Evolutionary conservation across 2,113 vertebrate genomes (phyloP).

Genomic region (Junco hyemalis): DNA sequence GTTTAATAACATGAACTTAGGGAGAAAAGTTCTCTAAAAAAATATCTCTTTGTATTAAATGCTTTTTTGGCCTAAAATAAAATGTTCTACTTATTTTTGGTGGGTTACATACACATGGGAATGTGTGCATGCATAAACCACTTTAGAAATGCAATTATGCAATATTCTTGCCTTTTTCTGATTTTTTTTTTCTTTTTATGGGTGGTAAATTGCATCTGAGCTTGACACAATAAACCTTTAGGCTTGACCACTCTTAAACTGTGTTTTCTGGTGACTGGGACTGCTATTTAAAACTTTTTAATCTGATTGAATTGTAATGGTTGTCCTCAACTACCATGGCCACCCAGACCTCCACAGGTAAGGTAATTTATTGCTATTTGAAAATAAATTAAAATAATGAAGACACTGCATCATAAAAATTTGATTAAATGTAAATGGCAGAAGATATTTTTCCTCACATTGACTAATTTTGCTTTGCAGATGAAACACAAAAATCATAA

Average conservation of each 20-base stretch:
- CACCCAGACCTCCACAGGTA: neutral
- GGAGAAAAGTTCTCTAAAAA: neutral
- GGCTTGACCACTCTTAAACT: neutral
- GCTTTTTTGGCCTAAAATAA: neutral
- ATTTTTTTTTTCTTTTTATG: neutral
- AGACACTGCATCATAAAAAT: neutral
- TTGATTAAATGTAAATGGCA: neutral
- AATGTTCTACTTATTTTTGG: neutral
- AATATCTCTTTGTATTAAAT: neutral
- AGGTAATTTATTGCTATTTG: constrained; percentile 4
- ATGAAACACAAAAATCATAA: neutral
- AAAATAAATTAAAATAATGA: neutral
- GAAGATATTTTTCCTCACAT: neutral
- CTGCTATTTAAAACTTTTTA: neutral
- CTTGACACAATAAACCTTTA: neutral
- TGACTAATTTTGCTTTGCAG: neutral
- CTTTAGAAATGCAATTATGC: neutral
- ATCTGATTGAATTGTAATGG: neutral
- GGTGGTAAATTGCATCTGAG: neutral
- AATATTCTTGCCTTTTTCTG: neutral
- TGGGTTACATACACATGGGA: neutral
- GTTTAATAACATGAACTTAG: neutral
- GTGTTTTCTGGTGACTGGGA: neutral
- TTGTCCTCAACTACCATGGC: neutral
- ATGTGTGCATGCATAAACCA: neutral